Percentiles rank a stretch among this genome's conserved stretches.
Evolutionary conservation across 2,797 vertebrate species (phyloP).

Genomic region (Lophotriccus pileatus): DNA sequence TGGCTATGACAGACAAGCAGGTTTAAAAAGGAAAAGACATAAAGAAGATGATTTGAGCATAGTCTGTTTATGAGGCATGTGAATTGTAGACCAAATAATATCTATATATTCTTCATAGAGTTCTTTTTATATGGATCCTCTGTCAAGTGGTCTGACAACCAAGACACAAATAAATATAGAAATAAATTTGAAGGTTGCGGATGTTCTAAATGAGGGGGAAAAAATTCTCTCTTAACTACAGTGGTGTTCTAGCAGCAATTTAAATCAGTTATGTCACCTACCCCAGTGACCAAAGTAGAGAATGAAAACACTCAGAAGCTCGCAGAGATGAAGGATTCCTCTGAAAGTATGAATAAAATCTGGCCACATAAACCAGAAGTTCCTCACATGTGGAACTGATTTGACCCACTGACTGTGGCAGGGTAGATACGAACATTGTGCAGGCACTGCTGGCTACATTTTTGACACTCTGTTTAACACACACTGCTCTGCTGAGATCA

Average conservation of each 20-base stretch:
- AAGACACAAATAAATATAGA: not conserved
- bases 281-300: not conserved
- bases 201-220: not conserved
- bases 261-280: not conserved
- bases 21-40: not conserved
- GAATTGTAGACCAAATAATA: not conserved
- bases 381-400: not conserved
- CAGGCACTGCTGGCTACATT: not conserved
- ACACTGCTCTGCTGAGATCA: not conserved
- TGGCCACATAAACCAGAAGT: not conserved
- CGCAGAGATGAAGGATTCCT: not conserved
- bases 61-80: not conserved
- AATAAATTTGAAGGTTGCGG: not conserved
- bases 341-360: not conserved
- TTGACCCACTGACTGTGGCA: not conserved
- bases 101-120: not conserved
- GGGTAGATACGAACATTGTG: not conserved
- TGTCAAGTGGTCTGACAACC: not conserved
- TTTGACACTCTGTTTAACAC: not conserved
- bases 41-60: not conserved
- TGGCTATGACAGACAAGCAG: not conserved
- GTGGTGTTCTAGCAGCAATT: not conserved
- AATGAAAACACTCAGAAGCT: not conserved
- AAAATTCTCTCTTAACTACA: not conserved
- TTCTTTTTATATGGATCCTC: not conserved